phyloP scores from a whole-genome alignment of 2,113 vertebrate genomes.

The Oryzias celebensis region DNA sequence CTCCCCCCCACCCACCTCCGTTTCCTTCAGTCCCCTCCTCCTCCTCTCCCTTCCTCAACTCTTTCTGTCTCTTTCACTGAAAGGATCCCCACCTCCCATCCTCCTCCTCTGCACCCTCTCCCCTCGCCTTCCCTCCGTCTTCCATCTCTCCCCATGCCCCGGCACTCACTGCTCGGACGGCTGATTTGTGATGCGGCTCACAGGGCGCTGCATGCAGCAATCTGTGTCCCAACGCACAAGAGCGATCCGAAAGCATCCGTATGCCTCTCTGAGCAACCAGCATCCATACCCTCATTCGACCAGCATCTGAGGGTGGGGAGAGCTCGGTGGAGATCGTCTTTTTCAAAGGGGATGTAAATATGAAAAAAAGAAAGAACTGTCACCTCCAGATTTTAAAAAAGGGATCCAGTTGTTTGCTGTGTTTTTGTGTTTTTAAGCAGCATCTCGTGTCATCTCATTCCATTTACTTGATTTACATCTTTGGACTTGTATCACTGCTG shows the following conservation, averaged over 20 bases:
- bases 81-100: constrained; percentile 48
- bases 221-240: constrained; percentile 50
- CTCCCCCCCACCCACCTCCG: constrained; percentile 69
- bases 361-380: constrained; percentile 7
- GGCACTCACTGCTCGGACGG: constrained; percentile 42
- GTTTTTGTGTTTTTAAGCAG: too few relatives aligned
- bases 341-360: constrained; percentile 23
- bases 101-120: constrained; percentile 25
- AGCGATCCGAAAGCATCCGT: constrained; percentile 62
- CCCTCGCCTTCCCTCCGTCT: constrained; percentile 49
- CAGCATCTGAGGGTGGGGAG: constrained; percentile 1
- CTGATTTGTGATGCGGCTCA: constrained; percentile 76
- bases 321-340: not conserved
- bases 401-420: constrained; percentile 22
- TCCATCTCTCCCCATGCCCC: constrained; percentile 44
- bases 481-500: constrained; percentile 36
- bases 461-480: constrained; percentile 48
- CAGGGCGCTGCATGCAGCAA: constrained; percentile 72
- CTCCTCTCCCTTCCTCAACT: constrained; percentile 59
- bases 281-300: constrained; percentile 50
- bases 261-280: constrained; percentile 24
- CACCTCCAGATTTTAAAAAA: constrained; percentile 23
- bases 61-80: constrained; percentile 66
- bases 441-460: constrained; percentile 21
- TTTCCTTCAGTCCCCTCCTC: constrained; percentile 67